Evolutionary conservation across 2,888 invertebrate genomes (phyloP), one percentile per base, ranked within the genome.

Genomic region (Pocota personata): DNA sequence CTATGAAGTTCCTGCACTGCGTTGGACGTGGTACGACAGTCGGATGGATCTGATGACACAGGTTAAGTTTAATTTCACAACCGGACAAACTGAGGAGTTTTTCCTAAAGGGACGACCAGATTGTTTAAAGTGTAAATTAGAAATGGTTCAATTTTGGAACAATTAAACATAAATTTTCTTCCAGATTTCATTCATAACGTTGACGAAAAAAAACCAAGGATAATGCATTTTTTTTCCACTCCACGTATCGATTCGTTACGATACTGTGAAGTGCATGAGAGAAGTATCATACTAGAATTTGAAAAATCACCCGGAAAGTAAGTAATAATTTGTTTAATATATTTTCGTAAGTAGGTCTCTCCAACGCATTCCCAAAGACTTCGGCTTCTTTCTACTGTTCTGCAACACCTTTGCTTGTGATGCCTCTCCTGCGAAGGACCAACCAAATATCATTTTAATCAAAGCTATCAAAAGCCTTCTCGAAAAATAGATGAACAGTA

Each of bases 181-280:
- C 12, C 46, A 92, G 92, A 88, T 66, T 89, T 90, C 46, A 87
- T 89, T 5, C 90, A 89, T 64, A 90, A 87, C 48, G 77, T 86
- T 3, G 89, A 90, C 7, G n/a, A 77, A 2, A 48, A 79, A 1
- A 72, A 87, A 3, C 89, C 89, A 5, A 90, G 89, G 27, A 94
- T 89, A 88, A 93, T 89, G 90, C 92, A 89, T 40, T 93, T 92
- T 64, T 90, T 83, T 73, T 87, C 90, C 2, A 67, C 60, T 82
- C 95, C 96, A 0, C 94, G 97, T 2, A 91, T 95, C 5, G 97
- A 98, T 90, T 96, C 96, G 3, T 93, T 97, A 40, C 92, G 93
- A 0, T 93, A 93, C 82, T 90, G 96, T 2, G 93, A 94, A 87
- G 93, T 95, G 88, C 92, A 93, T 1, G 91, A 93, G 0, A 90